phyloP scores from a whole-genome alignment of 2,888 invertebrate genomes.

The Drosophila anomalata region DNA sequence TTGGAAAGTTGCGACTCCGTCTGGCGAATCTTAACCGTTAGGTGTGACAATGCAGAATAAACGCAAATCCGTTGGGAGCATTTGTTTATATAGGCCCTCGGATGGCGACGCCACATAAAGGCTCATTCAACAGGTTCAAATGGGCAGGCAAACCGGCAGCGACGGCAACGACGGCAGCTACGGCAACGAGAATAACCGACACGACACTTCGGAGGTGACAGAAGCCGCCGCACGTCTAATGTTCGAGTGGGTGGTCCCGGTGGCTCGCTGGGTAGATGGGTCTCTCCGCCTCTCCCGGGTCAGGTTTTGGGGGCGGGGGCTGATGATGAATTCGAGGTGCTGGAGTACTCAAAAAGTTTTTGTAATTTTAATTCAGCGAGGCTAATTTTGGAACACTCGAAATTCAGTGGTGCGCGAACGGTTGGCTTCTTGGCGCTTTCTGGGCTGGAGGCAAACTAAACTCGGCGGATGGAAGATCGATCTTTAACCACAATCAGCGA shows the following conservation, averaged over 20 bases:
- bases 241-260: constrained; percentile 45
- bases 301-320: constrained; percentile 10
- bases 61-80: constrained; percentile 69
- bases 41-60: constrained; percentile 71
- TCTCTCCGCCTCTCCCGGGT: constrained; percentile 24
- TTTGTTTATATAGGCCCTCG: constrained; percentile 71
- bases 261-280: constrained; percentile 1
- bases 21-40: constrained; percentile 57
- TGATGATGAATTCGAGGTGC: constrained; percentile 10
- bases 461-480: constrained; percentile 30
- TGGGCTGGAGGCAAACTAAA: constrained; percentile 56
- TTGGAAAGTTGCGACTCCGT: constrained; percentile 24
- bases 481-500: constrained; percentile 9
- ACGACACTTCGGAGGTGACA: constrained; percentile 49
- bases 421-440: constrained; percentile 28
- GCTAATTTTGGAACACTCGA: constrained; percentile 28
- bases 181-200: constrained; percentile 39
- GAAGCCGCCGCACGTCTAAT: constrained; percentile 30
- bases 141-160: constrained; percentile 20
- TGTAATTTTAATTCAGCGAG: constrained; percentile 32
- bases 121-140: constrained; percentile 74
- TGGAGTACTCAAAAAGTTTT: constrained; percentile 47
- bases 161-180: constrained; percentile 35
- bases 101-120: constrained; percentile 56
- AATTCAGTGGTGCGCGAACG: constrained; percentile 13